Evolutionary conservation across 2,113 vertebrate genomes (phyloP).

Genomic region (Tachuris rubrigastra): DNA sequence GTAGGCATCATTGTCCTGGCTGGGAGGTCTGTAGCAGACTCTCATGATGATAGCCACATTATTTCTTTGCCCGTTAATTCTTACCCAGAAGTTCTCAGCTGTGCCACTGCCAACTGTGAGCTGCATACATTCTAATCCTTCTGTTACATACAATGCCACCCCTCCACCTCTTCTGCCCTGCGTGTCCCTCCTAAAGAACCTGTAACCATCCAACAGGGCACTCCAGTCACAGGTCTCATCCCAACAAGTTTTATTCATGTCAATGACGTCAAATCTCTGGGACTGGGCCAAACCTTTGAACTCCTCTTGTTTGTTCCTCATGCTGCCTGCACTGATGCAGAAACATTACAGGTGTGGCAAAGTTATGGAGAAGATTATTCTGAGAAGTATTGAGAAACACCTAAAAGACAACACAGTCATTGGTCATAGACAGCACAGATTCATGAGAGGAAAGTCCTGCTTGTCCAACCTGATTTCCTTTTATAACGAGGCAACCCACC

Average conservation of each 20-base stretch:
- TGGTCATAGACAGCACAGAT: no score
- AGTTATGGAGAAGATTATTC: no score
- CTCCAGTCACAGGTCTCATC: neutral
- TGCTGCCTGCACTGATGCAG: no score
- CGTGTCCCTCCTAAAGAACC: neutral
- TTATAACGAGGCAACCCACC: no score
- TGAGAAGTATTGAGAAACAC: no score
- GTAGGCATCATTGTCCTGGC: neutral
- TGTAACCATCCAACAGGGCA: neutral
- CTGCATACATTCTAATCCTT: neutral
- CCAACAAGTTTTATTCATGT: neutral
- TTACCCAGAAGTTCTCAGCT: neutral
- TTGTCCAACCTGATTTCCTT: no score
- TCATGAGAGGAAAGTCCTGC: no score
- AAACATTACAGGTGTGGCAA: no score
- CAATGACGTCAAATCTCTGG: no score
- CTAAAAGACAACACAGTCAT: no score
- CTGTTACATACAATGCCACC: neutral
- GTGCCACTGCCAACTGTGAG: neutral
- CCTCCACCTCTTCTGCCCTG: neutral
- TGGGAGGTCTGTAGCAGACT: neutral
- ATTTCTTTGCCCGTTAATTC: neutral
- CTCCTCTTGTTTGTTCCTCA: no score
- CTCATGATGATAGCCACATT: neutral
- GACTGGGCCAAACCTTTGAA: no score